Percentiles rank a stretch among this genome's conserved stretches.
These are phyloP conservation scores for Ormyrus labotus DNA, from an alignment of 2,888 invertebrate species.

Conservation along the genomic window DNA sequence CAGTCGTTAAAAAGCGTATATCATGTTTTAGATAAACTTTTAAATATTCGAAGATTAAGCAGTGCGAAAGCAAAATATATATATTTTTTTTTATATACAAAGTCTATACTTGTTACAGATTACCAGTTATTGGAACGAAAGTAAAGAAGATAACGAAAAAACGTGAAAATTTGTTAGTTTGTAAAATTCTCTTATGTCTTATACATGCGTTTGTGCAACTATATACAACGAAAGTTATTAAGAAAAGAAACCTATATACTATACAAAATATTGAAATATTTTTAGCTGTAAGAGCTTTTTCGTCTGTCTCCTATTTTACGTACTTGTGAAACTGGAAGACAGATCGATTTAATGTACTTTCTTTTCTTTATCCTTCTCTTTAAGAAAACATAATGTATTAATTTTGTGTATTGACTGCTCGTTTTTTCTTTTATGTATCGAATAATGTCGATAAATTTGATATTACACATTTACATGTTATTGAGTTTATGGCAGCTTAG, in stretches of 20 bases:
- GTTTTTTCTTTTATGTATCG: conserved; percentile 56
- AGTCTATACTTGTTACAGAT: conserved; percentile 73
- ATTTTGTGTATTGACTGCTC: conserved; percentile 55
- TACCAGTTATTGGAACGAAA: conserved; percentile 66
- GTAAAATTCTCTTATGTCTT: conserved; percentile 69
- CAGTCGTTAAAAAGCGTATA: conserved; percentile 68
- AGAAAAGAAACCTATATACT: conserved; percentile 63
- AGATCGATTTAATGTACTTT: conserved; percentile 58
- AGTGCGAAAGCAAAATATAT: conserved; percentile 63
- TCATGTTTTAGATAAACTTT: conserved; percentile 62
- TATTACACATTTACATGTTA: conserved; percentile 58
- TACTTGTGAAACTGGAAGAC: conserved; percentile 53
- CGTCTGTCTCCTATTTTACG: conserved; percentile 53
- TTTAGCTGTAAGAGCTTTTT: conserved; percentile 61
- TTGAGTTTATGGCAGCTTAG: conserved; percentile 58
- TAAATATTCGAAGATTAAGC: conserved; percentile 60
- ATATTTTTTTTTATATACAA: conserved; percentile 68
- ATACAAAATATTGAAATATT: conserved; percentile 64
- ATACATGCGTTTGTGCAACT: conserved; percentile 62
- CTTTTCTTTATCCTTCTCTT: conserved; percentile 55
- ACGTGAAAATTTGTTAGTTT: conserved; percentile 65
- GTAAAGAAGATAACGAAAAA: conserved; percentile 46
- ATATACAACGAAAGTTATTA: conserved; percentile 64
- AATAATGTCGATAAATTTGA: conserved; percentile 57
- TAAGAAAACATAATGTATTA: conserved; percentile 54